phyloP scores from a whole-genome alignment of 2,113 vertebrate species.

The Ceyx melanurus region DNA sequence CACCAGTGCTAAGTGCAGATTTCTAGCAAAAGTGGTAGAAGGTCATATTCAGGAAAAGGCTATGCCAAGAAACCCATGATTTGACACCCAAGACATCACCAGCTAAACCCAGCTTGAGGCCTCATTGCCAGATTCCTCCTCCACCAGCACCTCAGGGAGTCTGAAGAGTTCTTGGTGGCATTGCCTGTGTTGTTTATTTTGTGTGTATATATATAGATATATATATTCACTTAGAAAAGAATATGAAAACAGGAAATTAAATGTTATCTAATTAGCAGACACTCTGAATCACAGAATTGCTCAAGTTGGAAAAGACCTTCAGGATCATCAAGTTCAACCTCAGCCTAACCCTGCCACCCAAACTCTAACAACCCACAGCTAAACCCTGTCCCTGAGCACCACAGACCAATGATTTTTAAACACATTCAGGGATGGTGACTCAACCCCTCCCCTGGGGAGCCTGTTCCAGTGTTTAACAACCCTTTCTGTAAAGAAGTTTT shows the following conservation, averaged over 20 bases:
- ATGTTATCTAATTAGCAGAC: neutral
- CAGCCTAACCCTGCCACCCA: too few species aligned
- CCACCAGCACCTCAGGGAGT: neutral
- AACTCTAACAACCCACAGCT: too few species aligned
- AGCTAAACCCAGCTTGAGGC: neutral
- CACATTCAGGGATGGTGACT: too few species aligned
- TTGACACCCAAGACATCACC: neutral
- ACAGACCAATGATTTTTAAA: too few species aligned
- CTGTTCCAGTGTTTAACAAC: too few species aligned
- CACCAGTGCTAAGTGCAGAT: neutral
- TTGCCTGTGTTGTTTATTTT: neutral
- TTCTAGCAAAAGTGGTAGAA: neutral
- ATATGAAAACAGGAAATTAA: neutral
- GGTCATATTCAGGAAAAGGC: neutral
- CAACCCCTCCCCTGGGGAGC: too few species aligned
- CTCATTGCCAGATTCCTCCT: neutral
- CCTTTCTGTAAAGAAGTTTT: too few species aligned
- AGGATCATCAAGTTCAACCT: too few species aligned
- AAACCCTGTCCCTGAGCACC: too few species aligned
- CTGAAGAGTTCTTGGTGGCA: neutral
- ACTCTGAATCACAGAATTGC: too few species aligned
- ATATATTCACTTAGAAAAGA: neutral
- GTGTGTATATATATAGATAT: neutral
- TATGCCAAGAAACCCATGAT: neutral
- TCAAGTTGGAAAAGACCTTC: too few species aligned